Evolutionary conservation across 37 sponge, comb jelly and placozoan species (phyloP), one percentile per base, ranked within the genome.

Genomic region (Chondrilla cf. caribensis): DNA sequence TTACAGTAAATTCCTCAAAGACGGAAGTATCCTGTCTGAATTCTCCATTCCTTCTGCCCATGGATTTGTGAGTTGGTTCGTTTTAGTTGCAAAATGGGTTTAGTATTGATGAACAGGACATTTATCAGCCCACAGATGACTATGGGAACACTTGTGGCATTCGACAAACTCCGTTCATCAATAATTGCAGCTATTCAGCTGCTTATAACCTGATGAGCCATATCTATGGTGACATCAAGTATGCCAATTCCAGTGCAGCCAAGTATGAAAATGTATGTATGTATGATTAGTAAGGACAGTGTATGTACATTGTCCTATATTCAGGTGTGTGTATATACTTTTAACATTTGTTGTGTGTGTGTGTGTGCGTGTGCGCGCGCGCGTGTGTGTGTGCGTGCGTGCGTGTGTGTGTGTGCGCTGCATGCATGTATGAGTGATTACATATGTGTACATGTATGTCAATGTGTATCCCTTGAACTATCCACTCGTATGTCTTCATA

Each of bases 101-200:
- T n/a, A n/a, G n/a, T n/a, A n/a, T n/a, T n/a, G n/a, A n/a, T n/a
- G n/a, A n/a, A n/a, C n/a, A n/a, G n/a, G n/a, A n/a, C n/a, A n/a
- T n/a, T n/a, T n/a, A n/a, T n/a, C n/a, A 47, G 51, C 67, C 75
- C 14, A 94, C 95, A 37, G 83, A 80, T 79, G 84, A 88, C 58
- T 88, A 79, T 81, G 95, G 95, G 11, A 77, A 85, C 43, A 8
- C 59, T 0, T 94, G 95, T 37, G 17, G 18, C 39, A n/a, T 58
- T 42, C 54, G 81, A 11, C 77, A 67, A 2, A 11, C 86, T 32
- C 95, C 95, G 18, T 94, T 67, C 80, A 90, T 94, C 79, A 83
- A 83, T 81, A 90, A 94, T 80, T 94, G 95, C 60, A 70, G 55
- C 84, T 90, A 83, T 39, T 59, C 89, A 17, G 60, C 87, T 21